Evolutionary conservation across 2,113 vertebrate genomes (phyloP).

Genomic region (Lepus timidus): DNA sequence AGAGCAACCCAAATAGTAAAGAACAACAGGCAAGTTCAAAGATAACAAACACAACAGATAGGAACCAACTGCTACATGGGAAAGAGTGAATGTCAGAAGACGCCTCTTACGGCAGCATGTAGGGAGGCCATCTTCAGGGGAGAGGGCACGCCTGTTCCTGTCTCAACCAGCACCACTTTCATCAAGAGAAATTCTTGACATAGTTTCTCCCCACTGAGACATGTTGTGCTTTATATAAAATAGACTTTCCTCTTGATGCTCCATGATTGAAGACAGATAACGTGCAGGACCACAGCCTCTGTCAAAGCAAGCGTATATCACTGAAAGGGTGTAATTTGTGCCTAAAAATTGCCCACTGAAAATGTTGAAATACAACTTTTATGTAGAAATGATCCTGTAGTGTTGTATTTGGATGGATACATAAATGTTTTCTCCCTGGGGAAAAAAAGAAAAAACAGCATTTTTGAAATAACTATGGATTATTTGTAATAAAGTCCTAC

Average conservation of each 20-base stretch:
- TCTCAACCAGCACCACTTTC: not conserved
- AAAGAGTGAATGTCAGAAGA: not conserved
- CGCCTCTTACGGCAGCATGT: no score
- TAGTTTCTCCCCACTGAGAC: not conserved
- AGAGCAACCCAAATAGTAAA: not conserved
- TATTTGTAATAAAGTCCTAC: constrained; percentile 24
- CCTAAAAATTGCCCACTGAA: not conserved
- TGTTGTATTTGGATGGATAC: not conserved
- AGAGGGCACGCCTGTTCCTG: not conserved
- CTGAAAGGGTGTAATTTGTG: not conserved
- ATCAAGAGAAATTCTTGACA: not conserved
- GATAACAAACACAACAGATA: not conserved
- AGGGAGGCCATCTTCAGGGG: not conserved
- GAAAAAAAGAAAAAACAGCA: not conserved
- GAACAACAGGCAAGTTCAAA: not conserved
- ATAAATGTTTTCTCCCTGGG: not conserved
- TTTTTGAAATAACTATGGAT: not conserved
- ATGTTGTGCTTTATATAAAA: not conserved
- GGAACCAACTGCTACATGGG: not conserved
- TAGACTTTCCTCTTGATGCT: not conserved
- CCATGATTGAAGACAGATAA: not conserved
- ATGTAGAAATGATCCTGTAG: not conserved
- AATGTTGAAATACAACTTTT: not conserved
- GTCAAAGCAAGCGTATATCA: not conserved
- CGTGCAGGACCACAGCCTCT: not conserved